Base-by-base conservation (phyloP, 2,113 vertebrate genomes). In the Thunnus thynnus region DNA sequence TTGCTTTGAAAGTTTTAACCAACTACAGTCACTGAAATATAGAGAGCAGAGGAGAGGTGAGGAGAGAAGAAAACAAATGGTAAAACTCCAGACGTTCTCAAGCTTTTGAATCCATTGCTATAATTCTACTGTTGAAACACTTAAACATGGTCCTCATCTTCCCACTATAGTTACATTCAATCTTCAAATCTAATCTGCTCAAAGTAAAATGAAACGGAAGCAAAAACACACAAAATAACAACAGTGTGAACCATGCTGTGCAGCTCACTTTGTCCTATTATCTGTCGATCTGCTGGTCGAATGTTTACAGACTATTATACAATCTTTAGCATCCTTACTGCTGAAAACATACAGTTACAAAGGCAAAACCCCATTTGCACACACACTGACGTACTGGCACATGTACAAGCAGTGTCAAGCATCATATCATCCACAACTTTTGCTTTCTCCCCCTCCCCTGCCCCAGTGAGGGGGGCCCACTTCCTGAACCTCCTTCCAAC, bases 401-500 rank as follows among this genome's bases (percentile, higher is more conserved):
- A 30, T 20, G 6, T 14, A 25, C 6, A 30, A 44, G 17, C 10
- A 6, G 16, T 10, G 2, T 60, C 47, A 66, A 46, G 36, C 17
- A 11, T 67, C 44, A 14, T 30, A 10, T 18, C 11, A 20, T 32
- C 56, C 32, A 67, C 14, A 54, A 25, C 13, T 0, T 64, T 50
- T 52, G 17, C 27, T 13, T 30, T 3, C 51, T 72, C 55, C 44
- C 30, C 41, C 57, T 36, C 27, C 52, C n/a, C 72, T 58, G 47
- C 52, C n/a, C 18, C 65, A 57, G 27, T 9, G 30, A 25, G n/a
- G 67, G 55, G 67, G 82, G 68, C 27, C 18, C 60, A 66, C 74
- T 84, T 89, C 72, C 82, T 84, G 73, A 88, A 85, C 60, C 48
- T 16, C 10, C 61, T 63, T 86, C 73, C 68, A 76, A 62, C 25